Base-by-base conservation (phyloP, 2,113 vertebrate genomes). In the Prolemur simus region DNA sequence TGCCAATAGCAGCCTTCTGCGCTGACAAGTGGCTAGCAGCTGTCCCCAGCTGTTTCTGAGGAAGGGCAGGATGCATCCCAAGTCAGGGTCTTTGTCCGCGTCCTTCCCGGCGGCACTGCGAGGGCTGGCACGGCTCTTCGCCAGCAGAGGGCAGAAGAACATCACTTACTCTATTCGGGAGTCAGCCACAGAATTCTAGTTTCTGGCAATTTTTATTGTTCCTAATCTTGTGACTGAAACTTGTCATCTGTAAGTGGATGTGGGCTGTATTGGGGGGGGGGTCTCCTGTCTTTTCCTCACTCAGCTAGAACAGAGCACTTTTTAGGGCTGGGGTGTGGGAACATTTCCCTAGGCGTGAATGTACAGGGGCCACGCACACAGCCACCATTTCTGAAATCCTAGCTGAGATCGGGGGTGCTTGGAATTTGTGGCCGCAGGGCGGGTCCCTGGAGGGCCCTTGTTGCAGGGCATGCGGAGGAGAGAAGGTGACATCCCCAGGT, bases 101-200 rank as follows among this genome's bases (percentile, higher is more conserved):
- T 9, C n/a, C 56, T 89, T 60, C 13, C 1, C 37, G 52, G 29
- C 37, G 64, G n/a, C 39, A 6, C 29, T 0, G 3, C 32, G 68
- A 45, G 13, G 23, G 42, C 39, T 13, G 1, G 4, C 47, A 3
- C 71, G 9, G 83, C 92, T 87, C 74, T 12, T 89, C 6, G 29
- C 98, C 98, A 92, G 81, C n/a, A 98, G 98, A 98, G 98, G 98
- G 97, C 95, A 96, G 77, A 87, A 80, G 93, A 60, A 39, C 2
- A 69, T 69, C 87, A 80, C 39, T 37, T 64, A 86, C 87, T 82
- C 68, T 20, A 3, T 0, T 23, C 3, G 10, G 21, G 49, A 87
- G 21, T 66, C 58, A 6, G 68, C 15, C 32, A 3, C 42, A 12
- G 71, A 18, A 39, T 45, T 60, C 69, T 21, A 7, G 64, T 90